Evolutionary conservation across 2,113 vertebrate species (phyloP).

Genomic region (Boulengeromyrus knoepffleri): DNA sequence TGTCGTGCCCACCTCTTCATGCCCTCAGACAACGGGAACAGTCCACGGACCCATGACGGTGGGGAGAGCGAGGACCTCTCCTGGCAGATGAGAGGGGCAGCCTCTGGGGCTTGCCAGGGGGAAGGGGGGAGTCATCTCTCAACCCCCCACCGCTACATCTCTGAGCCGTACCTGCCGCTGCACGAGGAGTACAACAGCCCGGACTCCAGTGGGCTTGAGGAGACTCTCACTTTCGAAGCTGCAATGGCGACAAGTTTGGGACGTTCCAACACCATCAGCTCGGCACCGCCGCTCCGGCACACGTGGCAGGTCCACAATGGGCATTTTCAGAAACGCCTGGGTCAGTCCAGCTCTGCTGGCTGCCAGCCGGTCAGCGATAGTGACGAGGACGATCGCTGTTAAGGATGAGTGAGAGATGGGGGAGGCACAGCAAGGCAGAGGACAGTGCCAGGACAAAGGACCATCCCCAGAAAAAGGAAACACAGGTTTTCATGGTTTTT

Average conservation of each 20-base stretch:
- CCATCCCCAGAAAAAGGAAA: background rate
- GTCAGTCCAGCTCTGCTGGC: slow-evolving; percentile 62
- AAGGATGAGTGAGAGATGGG: slow-evolving; percentile 35
- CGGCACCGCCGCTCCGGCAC: slow-evolving; percentile 82
- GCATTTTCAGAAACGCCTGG: slow-evolving; percentile 77
- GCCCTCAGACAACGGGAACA: slow-evolving; percentile 51
- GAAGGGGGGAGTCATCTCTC: slow-evolving; percentile 52
- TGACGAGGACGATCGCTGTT: slow-evolving; percentile 92
- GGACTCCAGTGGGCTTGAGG: slow-evolving; percentile 68
- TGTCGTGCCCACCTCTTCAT: slow-evolving; percentile 64
- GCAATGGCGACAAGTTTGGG: slow-evolving; percentile 85
- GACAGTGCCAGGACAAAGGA: background rate
- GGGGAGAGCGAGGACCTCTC: slow-evolving; percentile 28
- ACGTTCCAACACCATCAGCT: slow-evolving; percentile 83
- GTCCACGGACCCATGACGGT: slow-evolving; percentile 42
- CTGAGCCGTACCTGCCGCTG: slow-evolving; percentile 86
- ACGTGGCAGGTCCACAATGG: slow-evolving; percentile 94
- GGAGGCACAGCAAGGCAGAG: background rate
- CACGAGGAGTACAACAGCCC: slow-evolving; percentile 74
- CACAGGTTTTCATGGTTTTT: background rate
- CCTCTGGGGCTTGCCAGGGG: slow-evolving; percentile 45
- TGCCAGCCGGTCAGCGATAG: slow-evolving; percentile 85
- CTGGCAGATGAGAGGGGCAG: slow-evolving; percentile 55
- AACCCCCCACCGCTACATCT: slow-evolving; percentile 90
- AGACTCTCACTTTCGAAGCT: slow-evolving; percentile 91